Conservation (phyloP, 2,113 vertebrate genomes). For the Podilymbus podiceps region DNA sequence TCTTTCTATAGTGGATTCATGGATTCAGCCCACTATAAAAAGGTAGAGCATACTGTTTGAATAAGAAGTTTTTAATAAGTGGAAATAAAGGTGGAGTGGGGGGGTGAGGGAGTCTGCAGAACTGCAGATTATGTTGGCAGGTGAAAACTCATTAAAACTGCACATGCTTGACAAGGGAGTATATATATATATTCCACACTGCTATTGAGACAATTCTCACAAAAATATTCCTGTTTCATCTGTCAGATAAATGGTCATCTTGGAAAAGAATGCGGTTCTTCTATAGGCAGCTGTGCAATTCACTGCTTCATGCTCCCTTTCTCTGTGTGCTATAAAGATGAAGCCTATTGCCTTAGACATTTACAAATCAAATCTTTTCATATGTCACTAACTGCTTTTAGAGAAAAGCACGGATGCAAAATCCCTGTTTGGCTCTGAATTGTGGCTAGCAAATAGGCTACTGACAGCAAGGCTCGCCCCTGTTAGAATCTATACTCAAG, state of each 20-base stretch:
- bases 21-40: background rate
- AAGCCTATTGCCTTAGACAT: conserved; percentile 38
- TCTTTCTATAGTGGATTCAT: background rate
- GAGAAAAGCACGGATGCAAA: conserved; percentile 27
- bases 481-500: background rate
- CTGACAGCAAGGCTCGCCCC: background rate
- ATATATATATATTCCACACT: background rate
- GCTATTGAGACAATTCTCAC: conserved; percentile 5
- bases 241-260: background rate
- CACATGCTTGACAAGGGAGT: background rate
- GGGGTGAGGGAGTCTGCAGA: background rate
- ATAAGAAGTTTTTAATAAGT: background rate
- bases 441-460: background rate
- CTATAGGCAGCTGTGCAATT: conserved; percentile 45
- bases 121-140: background rate
- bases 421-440: background rate
- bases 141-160: conserved; percentile 27
- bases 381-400: background rate
- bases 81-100: background rate
- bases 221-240: conserved; percentile 27
- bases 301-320: background rate
- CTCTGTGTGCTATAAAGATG: background rate
- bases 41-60: background rate
- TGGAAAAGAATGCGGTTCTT: background rate
- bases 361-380: conserved; percentile 57